Percentiles rank a stretch among this genome's conserved stretches.
phyloP scores from a whole-genome alignment of 2,888 invertebrate species.

The Nomada fabriciana region DNA sequence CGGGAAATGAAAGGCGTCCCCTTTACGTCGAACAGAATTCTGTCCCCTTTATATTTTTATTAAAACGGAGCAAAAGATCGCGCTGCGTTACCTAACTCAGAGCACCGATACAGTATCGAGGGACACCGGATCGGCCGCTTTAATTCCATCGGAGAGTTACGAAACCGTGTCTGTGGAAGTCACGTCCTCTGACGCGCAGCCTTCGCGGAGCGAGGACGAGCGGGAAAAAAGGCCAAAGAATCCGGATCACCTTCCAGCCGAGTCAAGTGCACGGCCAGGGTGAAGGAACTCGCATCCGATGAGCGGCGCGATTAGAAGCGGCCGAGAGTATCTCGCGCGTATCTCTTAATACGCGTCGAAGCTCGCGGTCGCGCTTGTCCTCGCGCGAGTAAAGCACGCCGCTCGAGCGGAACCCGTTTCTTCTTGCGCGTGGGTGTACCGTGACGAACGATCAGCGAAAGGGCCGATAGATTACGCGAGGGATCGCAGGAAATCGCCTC shows the following conservation, averaged over 20 bases:
- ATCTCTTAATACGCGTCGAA: conserved; percentile 57
- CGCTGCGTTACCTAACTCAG: too few relatives aligned
- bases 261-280: conserved; percentile 54
- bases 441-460: conserved; percentile 56
- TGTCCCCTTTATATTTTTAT: too few relatives aligned
- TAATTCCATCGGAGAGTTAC: not conserved
- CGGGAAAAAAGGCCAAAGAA: conserved; percentile 37
- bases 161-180: not conserved
- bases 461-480: conserved; percentile 22
- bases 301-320: conserved; percentile 41
- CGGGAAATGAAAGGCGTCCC: too few relatives aligned
- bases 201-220: not conserved
- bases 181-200: conserved; percentile 1
- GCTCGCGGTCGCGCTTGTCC: conserved; percentile 17
- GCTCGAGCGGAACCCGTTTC: conserved; percentile 30
- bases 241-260: conserved; percentile 55
- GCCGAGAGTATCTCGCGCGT: conserved; percentile 35
- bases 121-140: not conserved
- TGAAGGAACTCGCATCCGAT: conserved; percentile 53
- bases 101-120: too few relatives aligned
- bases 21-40: too few relatives aligned
- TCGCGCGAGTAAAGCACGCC: conserved; percentile 29
- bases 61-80: too few relatives aligned
- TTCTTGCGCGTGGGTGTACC: conserved; percentile 43
- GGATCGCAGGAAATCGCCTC: conserved; percentile 18